A percentile compares a stretch with the other conserved stretches of the same genome.
phyloP scores from a whole-genome alignment of 2,888 invertebrate genomes.

The Drosophila paracracens region DNA sequence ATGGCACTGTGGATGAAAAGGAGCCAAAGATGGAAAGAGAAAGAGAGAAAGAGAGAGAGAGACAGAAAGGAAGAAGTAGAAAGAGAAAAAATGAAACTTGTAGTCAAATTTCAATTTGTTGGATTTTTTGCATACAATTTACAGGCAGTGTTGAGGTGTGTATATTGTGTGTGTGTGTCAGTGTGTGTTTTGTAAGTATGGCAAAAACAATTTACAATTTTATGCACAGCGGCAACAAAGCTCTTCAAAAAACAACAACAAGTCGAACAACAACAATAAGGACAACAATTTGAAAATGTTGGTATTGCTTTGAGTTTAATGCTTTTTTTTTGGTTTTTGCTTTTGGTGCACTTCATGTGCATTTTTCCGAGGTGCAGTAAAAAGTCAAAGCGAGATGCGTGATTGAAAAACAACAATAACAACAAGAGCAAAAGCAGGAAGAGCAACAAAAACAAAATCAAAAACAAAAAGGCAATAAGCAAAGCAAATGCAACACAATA shows the following conservation, averaged over 20 bases:
- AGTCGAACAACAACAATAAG: slow-evolving; percentile 37
- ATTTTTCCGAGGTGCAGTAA: slow-evolving; percentile 59
- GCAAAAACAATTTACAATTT: slow-evolving; percentile 58
- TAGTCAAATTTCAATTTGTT: slow-evolving; percentile 41
- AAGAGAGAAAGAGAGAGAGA: slow-evolving; percentile 12
- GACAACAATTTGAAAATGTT: slow-evolving; percentile 58
- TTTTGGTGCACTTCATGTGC: slow-evolving; percentile 20
- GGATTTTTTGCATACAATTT: slow-evolving; percentile 58
- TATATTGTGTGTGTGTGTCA: slow-evolving; percentile 23
- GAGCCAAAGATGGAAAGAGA: not conserved
- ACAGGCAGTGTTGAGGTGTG: slow-evolving; percentile 66
- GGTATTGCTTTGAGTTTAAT: slow-evolving; percentile 59
- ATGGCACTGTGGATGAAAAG: slow-evolving; percentile 81
- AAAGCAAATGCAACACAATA: slow-evolving; percentile 49
- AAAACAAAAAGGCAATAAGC: slow-evolving; percentile 19
- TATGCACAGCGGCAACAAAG: slow-evolving; percentile 62
- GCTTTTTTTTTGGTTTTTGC: slow-evolving; percentile 8
- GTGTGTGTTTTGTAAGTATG: slow-evolving; percentile 32
- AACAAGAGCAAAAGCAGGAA: slow-evolving; percentile 32
- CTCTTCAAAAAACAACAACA: slow-evolving; percentile 46
- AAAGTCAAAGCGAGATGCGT: slow-evolving; percentile 76
- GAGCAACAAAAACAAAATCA: slow-evolving; percentile 3
- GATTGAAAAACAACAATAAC: slow-evolving; percentile 69
- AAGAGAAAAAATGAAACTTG: slow-evolving; percentile 36
- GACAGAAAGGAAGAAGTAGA: slow-evolving; percentile 8